These are phyloP conservation scores for Brachionus calyciflorus DNA, from an alignment of 1,140 invertebrate genomes.

Conservation along the genomic window DNA sequence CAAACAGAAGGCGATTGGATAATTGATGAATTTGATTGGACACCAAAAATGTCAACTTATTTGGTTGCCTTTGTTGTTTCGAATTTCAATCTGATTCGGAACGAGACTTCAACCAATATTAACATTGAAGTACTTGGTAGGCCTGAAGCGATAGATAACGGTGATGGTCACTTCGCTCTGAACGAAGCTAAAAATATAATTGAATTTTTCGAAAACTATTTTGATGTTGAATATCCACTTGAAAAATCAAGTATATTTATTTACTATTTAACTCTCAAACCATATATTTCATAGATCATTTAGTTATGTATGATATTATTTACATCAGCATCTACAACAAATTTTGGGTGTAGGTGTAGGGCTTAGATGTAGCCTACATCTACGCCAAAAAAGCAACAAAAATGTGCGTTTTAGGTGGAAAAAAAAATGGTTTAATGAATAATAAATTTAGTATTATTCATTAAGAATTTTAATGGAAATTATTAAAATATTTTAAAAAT, in stretches of 20 bases:
- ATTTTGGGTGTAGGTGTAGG: too few relatives aligned
- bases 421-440: too few relatives aligned
- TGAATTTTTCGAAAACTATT: constrained; percentile 26
- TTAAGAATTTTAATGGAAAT: too few relatives aligned
- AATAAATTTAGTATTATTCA: too few relatives aligned
- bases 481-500: too few relatives aligned
- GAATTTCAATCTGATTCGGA: constrained; percentile 76
- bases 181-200: constrained; percentile 54
- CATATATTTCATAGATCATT: too few relatives aligned
- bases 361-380: too few relatives aligned
- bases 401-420: too few relatives aligned
- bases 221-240: constrained; percentile 52
- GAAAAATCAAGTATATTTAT: constrained; percentile 63
- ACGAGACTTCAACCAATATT: constrained; percentile 78
- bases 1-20: neutral
- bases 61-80: constrained; percentile 62
- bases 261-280: too few relatives aligned
- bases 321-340: too few relatives aligned
- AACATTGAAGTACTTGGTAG: constrained; percentile 58
- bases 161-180: constrained; percentile 44
- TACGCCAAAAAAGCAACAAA: too few relatives aligned
- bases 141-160: constrained; percentile 27
- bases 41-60: constrained; percentile 62
- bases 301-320: too few relatives aligned
- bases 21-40: constrained; percentile 16